These are phyloP conservation scores for Eubasilissa regina DNA, from an alignment of 1,140 invertebrate genomes.

Conservation along the genomic window DNA sequence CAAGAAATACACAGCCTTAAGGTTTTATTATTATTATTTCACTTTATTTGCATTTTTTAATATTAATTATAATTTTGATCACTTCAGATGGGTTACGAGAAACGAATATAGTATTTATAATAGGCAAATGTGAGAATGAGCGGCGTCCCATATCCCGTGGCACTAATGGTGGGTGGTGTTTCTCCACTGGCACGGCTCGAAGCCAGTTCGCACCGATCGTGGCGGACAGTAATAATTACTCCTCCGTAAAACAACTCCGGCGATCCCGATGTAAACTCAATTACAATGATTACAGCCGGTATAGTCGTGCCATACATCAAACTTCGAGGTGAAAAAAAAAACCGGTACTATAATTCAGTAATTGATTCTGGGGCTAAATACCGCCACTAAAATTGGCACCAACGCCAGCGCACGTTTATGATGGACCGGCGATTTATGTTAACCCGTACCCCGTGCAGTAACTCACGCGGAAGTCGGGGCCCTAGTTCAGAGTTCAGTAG, in stretches of 20 bases:
- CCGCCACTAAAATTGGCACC: conserved; percentile 52
- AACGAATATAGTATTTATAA: no score
- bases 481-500: conserved; percentile 26
- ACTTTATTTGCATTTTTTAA: no score
- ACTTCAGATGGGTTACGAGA: no score
- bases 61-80: no score
- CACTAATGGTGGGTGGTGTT: not conserved
- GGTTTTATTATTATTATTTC: no score
- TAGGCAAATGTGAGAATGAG: not conserved
- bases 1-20: no score
- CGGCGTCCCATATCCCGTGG: not conserved
- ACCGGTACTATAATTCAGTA: conserved; percentile 43
- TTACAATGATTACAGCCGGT: conserved; percentile 56
- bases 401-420: conserved; percentile 26
- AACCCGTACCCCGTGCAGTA: conserved; percentile 1
- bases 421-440: conserved; percentile 15
- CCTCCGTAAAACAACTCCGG: conserved; percentile 53
- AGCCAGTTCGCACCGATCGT: conserved; percentile 38
- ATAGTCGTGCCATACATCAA: conserved; percentile 56
- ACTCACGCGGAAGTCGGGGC: not conserved
- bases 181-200: not conserved
- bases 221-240: conserved; percentile 50
- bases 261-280: conserved; percentile 41
- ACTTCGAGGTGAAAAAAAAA: conserved; percentile 17
- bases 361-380: conserved; percentile 57